phyloP scores from a whole-genome alignment of 2,888 invertebrate species.

The Stramonita haemastoma region DNA sequence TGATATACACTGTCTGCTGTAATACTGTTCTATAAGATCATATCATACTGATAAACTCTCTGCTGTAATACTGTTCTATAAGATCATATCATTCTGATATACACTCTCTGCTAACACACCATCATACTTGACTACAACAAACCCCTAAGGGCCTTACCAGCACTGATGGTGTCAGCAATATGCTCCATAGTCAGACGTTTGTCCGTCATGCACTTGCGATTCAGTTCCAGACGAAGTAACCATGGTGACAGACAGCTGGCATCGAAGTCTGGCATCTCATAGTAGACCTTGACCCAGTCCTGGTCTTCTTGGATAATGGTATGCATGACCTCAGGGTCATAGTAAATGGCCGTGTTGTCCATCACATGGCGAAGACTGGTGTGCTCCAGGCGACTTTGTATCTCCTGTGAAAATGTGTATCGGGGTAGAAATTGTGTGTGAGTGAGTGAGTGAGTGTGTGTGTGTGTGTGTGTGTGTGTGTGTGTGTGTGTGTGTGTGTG shows the following conservation, averaged over 20 bases:
- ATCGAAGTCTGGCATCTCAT: constrained; percentile 99
- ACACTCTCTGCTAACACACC: too few relatives aligned
- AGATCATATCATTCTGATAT: too few relatives aligned
- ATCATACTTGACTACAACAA: too few relatives aligned
- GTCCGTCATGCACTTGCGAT: constrained; percentile 99
- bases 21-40: too few relatives aligned
- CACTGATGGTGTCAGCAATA: constrained; percentile 99
- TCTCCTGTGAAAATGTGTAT: constrained; percentile 82
- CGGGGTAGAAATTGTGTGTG: neutral
- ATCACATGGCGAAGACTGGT: constrained; percentile 97
- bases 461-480: neutral
- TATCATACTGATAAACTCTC: too few relatives aligned
- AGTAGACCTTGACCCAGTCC: constrained; percentile 99
- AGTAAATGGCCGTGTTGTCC: constrained; percentile 98
- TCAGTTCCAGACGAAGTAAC: constrained; percentile 97
- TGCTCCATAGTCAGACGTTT: constrained; percentile 99
- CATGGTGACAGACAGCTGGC: constrained; percentile 98
- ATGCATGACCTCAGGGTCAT: constrained; percentile 98
- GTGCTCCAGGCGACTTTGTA: constrained; percentile 97
- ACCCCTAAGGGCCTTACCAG: constrained; percentile 75
- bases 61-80: too few relatives aligned
- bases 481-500: neutral
- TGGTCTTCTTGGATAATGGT: constrained; percentile 99
- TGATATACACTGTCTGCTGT: too few relatives aligned
- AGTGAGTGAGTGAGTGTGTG: neutral